Conservation (phyloP, 2,888 invertebrate genomes). For the Autographa pulchrina region DNA sequence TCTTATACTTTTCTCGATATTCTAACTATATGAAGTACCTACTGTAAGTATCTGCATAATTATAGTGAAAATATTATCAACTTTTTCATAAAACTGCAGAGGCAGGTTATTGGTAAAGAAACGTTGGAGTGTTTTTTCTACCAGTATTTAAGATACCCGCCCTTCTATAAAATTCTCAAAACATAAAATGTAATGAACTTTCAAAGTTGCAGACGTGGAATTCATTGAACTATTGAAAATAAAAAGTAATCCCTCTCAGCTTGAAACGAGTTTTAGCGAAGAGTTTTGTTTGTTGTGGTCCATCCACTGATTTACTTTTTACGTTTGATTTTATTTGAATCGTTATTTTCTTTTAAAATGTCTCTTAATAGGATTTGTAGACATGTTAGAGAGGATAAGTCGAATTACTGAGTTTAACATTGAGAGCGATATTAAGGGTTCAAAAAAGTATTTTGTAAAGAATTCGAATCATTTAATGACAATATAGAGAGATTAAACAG, state of each 20-base stretch:
- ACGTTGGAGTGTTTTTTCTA: neutral
- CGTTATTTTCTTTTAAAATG: conserved; percentile 2
- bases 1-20: no score
- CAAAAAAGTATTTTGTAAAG: no score
- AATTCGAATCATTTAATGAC: no score
- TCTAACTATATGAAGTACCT: no score
- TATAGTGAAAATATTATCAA: no score
- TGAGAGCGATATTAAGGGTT: no score
- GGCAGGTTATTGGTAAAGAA: neutral
- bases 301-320: neutral
- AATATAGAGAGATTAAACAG: no score
- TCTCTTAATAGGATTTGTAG: neutral
- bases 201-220: conserved; percentile 24
- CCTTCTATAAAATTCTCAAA: neutral
- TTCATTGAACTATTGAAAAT: conserved; percentile 16
- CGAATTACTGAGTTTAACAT: neutral
- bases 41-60: no score
- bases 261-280: conserved; percentile 8
- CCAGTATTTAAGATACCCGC: neutral
- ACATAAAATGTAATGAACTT: conserved; percentile 22
- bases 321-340: neutral
- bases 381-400: neutral
- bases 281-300: conserved; percentile 16
- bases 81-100: no score
- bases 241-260: conserved; percentile 7